Conservation (phyloP, 2,797 vertebrate genomes). For the Chelon auratus region DNA sequence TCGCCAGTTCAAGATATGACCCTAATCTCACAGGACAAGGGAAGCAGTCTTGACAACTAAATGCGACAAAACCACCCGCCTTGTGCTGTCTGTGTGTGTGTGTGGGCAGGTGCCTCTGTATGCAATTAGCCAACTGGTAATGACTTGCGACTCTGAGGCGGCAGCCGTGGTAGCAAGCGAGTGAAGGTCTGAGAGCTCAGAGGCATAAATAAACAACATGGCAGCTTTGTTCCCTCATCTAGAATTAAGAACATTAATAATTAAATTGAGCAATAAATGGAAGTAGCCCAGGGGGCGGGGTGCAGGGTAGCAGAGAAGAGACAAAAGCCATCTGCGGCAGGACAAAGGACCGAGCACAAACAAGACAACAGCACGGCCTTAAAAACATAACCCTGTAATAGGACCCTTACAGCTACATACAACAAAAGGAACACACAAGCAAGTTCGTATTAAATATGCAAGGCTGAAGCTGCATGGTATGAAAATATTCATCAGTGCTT, state of each 20-base stretch:
- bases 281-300: constrained; percentile 22
- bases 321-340: constrained; percentile 35
- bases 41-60: constrained; percentile 25
- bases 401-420: constrained; percentile 26
- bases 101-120: constrained; percentile 68
- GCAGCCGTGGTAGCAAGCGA: constrained; percentile 28
- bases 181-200: constrained; percentile 56
- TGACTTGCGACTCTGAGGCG: constrained; percentile 62
- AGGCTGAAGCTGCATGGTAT: background rate
- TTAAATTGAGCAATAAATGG: constrained; percentile 72
- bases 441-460: constrained; percentile 38
- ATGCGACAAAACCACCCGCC: constrained; percentile 47
- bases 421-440: constrained; percentile 25
- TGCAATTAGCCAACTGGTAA: constrained; percentile 66
- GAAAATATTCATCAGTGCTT: constrained; percentile 13
- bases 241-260: constrained; percentile 76
- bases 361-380: constrained; percentile 9
- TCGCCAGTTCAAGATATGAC: constrained; percentile 23
- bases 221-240: constrained; percentile 63
- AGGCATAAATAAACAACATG: constrained; percentile 63
- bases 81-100: constrained; percentile 21
- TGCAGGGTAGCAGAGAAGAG: constrained; percentile 3
- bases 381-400: constrained; percentile 13
- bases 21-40: constrained; percentile 21
- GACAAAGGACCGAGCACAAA: constrained; percentile 42